Evolutionary conservation across 2,888 invertebrate species (phyloP).

Genomic region (Trypoxylon attenuatum): DNA sequence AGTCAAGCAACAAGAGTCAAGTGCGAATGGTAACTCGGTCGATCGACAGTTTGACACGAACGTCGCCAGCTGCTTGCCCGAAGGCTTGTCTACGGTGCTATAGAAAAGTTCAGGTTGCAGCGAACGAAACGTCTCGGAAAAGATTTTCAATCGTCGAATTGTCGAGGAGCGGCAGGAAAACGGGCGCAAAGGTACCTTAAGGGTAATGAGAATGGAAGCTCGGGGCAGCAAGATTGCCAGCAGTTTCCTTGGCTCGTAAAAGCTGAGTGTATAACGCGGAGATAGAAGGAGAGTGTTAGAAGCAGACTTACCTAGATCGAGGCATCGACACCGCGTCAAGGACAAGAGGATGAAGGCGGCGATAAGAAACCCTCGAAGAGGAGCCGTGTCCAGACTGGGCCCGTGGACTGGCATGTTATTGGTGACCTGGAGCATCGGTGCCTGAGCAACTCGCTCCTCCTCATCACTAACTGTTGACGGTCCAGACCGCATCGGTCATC

Average conservation of each 20-base stretch:
- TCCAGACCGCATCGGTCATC: slow-evolving; percentile 53
- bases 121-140: slow-evolving; percentile 6
- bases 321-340: slow-evolving; percentile 55
- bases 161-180: too few relatives aligned
- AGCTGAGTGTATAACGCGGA: too few relatives aligned
- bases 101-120: slow-evolving; percentile 13
- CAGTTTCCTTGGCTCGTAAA: too few relatives aligned
- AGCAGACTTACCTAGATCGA: slow-evolving; percentile 66
- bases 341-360: slow-evolving; percentile 59
- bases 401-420: slow-evolving; percentile 68
- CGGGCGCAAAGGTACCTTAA: too few relatives aligned
- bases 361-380: slow-evolving; percentile 63
- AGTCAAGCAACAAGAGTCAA: too few relatives aligned
- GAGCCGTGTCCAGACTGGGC: slow-evolving; percentile 54
- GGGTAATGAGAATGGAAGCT: too few relatives aligned
- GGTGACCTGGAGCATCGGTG: slow-evolving; percentile 61
- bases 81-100: neutral
- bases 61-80: neutral
- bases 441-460: slow-evolving; percentile 66
- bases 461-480: slow-evolving; percentile 63
- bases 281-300: too few relatives aligned
- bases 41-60: neutral
- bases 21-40: too few relatives aligned
- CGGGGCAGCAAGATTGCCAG: neutral
- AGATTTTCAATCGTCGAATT: slow-evolving; percentile 24